Percentiles rank a stretch among this genome's conserved stretches.
Evolutionary conservation across 1,140 invertebrate genomes (phyloP).

Genomic region (Phthorimaea operculella): DNA sequence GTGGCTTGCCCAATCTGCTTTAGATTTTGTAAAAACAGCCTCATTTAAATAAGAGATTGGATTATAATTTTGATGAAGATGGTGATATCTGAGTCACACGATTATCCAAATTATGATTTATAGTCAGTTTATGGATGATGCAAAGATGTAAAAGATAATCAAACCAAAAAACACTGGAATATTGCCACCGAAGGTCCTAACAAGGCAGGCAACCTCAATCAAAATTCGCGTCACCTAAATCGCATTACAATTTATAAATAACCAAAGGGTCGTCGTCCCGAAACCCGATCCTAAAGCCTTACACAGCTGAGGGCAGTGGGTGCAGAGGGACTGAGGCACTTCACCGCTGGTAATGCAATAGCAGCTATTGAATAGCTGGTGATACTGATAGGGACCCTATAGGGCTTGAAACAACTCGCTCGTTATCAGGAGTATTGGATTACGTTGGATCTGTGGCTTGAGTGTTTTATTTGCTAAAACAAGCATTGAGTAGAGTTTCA

Average conservation of each 20-base stretch:
- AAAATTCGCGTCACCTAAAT: neutral
- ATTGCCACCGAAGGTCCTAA: no score
- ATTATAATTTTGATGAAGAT: neutral
- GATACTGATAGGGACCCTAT: no score
- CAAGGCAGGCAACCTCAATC: neutral
- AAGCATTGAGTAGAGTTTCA: no score
- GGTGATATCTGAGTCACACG: neutral
- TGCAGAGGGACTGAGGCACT: no score
- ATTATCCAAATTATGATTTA: neutral
- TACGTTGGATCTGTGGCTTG: no score
- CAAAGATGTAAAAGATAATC: no score
- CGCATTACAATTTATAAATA: neutral
- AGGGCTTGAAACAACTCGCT: no score
- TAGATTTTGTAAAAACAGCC: neutral
- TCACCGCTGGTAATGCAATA: no score
- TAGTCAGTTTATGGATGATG: neutral
- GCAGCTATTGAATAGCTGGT: no score
- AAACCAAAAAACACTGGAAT: no score
- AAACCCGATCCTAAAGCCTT: slow-evolving; percentile 13
- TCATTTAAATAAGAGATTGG: neutral
- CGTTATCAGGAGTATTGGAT: no score
- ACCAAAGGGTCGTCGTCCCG: slow-evolving; percentile 12
- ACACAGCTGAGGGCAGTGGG: neutral
- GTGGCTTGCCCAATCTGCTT: neutral
- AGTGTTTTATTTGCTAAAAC: no score